These are phyloP conservation scores for Xanthia togata DNA, from an alignment of 2,888 invertebrate genomes.

Conservation along the genomic window DNA sequence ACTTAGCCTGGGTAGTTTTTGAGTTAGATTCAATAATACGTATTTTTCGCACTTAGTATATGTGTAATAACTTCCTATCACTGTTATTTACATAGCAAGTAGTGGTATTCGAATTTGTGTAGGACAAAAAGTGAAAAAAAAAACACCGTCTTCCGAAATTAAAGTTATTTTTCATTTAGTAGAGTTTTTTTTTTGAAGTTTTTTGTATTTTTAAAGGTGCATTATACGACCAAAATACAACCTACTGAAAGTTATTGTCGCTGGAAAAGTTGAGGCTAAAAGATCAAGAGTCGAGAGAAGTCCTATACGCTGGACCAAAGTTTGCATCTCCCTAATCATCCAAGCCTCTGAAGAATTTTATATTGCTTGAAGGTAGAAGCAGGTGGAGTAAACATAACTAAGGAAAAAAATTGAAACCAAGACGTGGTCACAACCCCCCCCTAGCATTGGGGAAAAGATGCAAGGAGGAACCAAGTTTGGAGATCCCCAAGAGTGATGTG, in stretches of 20 bases:
- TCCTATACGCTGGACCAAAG: not conserved
- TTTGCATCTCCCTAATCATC: not conserved
- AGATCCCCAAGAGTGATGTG: conserved; percentile 7
- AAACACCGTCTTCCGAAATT: too few relatives aligned
- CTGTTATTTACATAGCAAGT: too few relatives aligned
- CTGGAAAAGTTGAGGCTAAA: not conserved
- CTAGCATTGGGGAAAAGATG: not conserved
- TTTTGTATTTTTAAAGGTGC: not conserved
- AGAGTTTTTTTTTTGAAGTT: too few relatives aligned
- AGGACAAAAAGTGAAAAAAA: too few relatives aligned
- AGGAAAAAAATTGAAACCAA: not conserved
- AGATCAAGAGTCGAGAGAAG: not conserved
- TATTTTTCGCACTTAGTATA: too few relatives aligned
- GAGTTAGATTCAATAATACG: too few relatives aligned
- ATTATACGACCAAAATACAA: not conserved
- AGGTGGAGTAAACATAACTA: not conserved
- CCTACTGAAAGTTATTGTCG: not conserved
- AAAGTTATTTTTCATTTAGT: too few relatives aligned
- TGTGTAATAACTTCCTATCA: too few relatives aligned
- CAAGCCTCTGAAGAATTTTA: not conserved
- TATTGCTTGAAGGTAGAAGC: not conserved
- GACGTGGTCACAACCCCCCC: not conserved
- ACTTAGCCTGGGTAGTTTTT: too few relatives aligned
- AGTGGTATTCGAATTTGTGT: too few relatives aligned
- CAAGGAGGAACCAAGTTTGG: not conserved